Evolutionary conservation across 2,113 vertebrate species (phyloP).

Genomic region (Brachionichthys hirsutus): DNA sequence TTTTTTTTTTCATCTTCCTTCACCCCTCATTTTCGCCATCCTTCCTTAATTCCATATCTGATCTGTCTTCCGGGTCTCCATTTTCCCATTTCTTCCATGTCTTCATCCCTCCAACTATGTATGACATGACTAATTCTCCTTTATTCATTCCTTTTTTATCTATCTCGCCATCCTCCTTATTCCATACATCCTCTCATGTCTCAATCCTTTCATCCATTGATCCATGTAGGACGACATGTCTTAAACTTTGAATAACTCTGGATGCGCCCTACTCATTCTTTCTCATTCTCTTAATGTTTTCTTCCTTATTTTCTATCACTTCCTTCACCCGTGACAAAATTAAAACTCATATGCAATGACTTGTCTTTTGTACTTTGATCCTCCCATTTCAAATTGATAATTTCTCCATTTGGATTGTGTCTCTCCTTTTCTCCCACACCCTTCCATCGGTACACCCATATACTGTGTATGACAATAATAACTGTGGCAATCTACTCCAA

Average conservation of each 20-base stretch:
- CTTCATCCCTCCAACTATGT: neutral
- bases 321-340: neutral
- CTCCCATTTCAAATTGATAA: neutral
- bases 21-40: constrained; percentile 1
- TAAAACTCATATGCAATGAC: neutral
- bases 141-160: neutral
- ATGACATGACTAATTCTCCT: neutral
- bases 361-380: neutral
- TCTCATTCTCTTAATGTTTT: neutral
- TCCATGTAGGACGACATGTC: neutral
- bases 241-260: neutral
- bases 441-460: neutral
- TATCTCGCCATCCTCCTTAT: neutral
- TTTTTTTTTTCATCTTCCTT: constrained; percentile 31
- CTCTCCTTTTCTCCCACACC: neutral
- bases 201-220: neutral
- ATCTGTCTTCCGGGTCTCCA: neutral
- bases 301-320: neutral
- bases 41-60: constrained; percentile 3
- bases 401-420: neutral
- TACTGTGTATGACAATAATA: too few species aligned
- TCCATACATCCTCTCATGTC: neutral
- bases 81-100: neutral
- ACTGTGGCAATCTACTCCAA: too few species aligned
- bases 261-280: neutral